Percentiles rank a stretch among this genome's conserved stretches.
Evolutionary conservation across 1,140 invertebrate species (phyloP).

Genomic region (Trichogramma pretiosum): DNA sequence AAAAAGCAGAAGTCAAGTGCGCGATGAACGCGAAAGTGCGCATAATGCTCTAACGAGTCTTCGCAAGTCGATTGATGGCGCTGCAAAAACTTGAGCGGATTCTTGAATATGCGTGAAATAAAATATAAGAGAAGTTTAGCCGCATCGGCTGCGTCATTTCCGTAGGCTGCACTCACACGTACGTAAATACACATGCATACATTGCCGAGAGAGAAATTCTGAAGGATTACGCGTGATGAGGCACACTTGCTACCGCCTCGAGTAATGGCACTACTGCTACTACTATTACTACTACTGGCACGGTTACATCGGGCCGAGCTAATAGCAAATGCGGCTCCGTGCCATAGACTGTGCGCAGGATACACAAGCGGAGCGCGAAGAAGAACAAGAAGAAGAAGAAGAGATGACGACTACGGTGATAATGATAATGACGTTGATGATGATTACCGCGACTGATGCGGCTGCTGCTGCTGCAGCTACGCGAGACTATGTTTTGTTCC

Average conservation of each 20-base stretch:
- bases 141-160: not conserved
- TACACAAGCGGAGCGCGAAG: conserved; percentile 24
- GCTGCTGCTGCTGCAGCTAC: no score
- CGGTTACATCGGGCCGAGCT: conserved; percentile 30
- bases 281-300: not conserved
- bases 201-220: no score
- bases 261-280: not conserved
- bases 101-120: no score
- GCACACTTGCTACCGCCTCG: conserved; percentile 28
- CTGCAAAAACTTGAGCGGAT: no score
- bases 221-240: conserved; percentile 20
- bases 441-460: no score
- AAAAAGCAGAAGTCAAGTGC: no score
- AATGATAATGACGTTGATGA: conserved; percentile 43
- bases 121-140: not conserved
- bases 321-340: conserved; percentile 27
- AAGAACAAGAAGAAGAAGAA: conserved; percentile 21
- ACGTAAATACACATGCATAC: no score
- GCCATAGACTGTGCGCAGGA: conserved; percentile 24
- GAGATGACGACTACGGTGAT: conserved; percentile 26
- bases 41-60: no score
- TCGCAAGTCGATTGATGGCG: no score
- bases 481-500: no score
- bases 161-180: not conserved
- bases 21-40: no score